phyloP scores from a whole-genome alignment of 2,888 invertebrate genomes.

The Torymus auratus region DNA sequence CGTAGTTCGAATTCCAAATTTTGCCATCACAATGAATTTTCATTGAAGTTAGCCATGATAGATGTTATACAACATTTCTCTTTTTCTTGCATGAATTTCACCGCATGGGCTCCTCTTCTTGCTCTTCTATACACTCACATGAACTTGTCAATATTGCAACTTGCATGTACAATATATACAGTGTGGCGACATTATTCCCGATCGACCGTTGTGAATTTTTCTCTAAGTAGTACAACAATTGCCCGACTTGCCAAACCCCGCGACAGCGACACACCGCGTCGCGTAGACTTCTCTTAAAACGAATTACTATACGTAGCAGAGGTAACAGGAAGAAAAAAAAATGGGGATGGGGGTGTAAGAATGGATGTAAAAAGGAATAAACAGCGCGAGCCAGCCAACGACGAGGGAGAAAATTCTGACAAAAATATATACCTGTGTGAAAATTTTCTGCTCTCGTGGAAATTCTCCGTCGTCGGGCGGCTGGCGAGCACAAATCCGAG shows the following conservation, averaged over 20 bases:
- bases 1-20: no score
- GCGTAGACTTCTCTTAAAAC: constrained; percentile 74
- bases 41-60: neutral
- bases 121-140: constrained; percentile 62
- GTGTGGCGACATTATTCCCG: constrained; percentile 15
- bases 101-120: constrained; percentile 45
- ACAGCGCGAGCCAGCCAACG: neutral
- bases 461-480: constrained; percentile 28
- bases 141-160: constrained; percentile 65
- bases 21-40: no score
- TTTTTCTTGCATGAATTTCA: neutral
- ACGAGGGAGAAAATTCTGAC: neutral
- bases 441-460: neutral
- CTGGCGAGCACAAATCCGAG: constrained; percentile 13
- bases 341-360: neutral
- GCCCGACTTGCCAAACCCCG: constrained; percentile 75
- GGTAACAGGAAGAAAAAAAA: constrained; percentile 37
- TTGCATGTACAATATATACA: constrained; percentile 41
- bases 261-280: constrained; percentile 63
- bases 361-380: constrained; percentile 7
- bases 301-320: constrained; percentile 68
- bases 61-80: no score
- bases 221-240: constrained; percentile 67
- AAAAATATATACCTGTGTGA: neutral
- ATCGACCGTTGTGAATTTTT: constrained; percentile 52